These are phyloP conservation scores for Coluber constrictor DNA, from an alignment of 2,797 vertebrate genomes.

Conservation along the genomic window DNA sequence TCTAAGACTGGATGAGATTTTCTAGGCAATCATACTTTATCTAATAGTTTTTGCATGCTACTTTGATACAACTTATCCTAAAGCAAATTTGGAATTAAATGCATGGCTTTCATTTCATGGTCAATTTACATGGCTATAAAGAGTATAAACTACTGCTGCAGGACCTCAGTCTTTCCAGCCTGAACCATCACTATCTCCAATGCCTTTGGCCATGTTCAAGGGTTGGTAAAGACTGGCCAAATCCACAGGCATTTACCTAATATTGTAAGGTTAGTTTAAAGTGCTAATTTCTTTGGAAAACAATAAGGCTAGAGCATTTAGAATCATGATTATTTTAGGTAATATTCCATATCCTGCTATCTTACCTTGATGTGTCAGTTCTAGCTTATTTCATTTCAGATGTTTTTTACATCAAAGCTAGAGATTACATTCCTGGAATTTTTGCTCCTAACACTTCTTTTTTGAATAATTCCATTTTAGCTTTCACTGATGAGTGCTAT, in stretches of 20 bases:
- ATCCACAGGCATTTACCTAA: background rate
- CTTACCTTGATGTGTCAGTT: slow-evolving; percentile 33
- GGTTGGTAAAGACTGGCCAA: background rate
- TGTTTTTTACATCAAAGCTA: slow-evolving; percentile 59
- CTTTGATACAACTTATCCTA: background rate
- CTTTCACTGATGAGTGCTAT: slow-evolving; percentile 48
- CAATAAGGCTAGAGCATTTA: slow-evolving; percentile 32
- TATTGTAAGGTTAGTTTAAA: background rate
- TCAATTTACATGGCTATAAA: background rate
- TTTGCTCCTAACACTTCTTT: slow-evolving; percentile 55
- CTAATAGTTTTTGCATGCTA: background rate
- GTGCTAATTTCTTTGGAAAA: background rate
- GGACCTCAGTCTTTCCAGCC: background rate
- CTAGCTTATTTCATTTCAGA: slow-evolving; percentile 43
- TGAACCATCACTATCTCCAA: background rate
- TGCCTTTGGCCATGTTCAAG: background rate
- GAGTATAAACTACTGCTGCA: background rate
- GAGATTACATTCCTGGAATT: slow-evolving; percentile 56
- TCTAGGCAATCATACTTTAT: background rate
- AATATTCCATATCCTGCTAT: slow-evolving; percentile 35
- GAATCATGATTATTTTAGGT: slow-evolving; percentile 52
- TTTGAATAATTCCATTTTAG: slow-evolving; percentile 69
- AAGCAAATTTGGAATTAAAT: background rate
- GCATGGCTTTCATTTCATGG: background rate
- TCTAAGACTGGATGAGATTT: background rate